These are phyloP conservation scores for Caracal caracal DNA, from an alignment of 2,113 vertebrate species.

Conservation along the genomic window DNA sequence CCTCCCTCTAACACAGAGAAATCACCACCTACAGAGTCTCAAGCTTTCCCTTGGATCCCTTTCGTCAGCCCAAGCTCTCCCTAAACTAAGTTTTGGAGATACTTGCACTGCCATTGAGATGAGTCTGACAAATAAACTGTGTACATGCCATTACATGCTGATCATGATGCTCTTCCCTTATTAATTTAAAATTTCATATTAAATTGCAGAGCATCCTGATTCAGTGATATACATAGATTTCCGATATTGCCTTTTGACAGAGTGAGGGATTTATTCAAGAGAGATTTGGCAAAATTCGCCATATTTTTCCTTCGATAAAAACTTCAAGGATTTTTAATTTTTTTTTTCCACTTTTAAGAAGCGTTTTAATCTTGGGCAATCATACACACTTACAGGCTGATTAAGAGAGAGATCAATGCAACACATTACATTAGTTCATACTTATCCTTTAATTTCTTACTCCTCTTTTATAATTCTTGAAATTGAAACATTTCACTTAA, in stretches of 20 bases:
- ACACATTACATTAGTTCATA: background rate
- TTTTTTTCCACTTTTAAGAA: background rate
- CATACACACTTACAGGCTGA: background rate
- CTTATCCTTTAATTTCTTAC: background rate
- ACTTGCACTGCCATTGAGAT: background rate
- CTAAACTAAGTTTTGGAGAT: background rate
- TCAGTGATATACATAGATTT: background rate
- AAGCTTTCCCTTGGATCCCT: background rate
- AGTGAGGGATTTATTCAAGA: background rate
- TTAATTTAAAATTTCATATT: background rate
- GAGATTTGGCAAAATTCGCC: background rate
- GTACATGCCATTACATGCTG: background rate
- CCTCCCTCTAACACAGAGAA: background rate
- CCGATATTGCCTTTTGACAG: background rate
- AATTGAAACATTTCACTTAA: background rate
- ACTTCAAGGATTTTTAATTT: background rate
- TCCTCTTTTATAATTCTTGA: background rate
- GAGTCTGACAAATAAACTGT: background rate
- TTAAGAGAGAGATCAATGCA: background rate
- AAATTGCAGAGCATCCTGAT: background rate
- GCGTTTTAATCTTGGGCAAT: background rate
- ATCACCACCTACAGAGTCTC: background rate
- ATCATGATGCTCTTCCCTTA: background rate
- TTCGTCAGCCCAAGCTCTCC: background rate
- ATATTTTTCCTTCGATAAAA: background rate